Evolutionary conservation across 2,888 invertebrate genomes (phyloP).

Genomic region (Limnephilus marmoratus): DNA sequence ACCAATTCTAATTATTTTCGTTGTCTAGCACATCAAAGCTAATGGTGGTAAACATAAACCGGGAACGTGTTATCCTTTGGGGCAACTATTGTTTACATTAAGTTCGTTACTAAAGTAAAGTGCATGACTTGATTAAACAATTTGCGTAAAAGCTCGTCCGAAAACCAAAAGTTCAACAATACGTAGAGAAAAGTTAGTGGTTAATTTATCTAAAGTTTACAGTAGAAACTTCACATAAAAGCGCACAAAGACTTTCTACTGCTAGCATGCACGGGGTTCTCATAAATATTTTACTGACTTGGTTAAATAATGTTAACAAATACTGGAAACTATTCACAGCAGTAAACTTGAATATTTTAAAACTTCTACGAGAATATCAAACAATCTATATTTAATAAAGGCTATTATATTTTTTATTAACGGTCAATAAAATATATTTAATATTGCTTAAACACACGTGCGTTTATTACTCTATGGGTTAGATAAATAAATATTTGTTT

Average conservation of each 20-base stretch:
- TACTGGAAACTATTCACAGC: background rate
- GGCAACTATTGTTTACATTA: slow-evolving; percentile 50
- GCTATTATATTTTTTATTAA: background rate
- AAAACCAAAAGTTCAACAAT: slow-evolving; percentile 45
- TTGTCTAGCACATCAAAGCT: slow-evolving; percentile 22
- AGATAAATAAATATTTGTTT: background rate
- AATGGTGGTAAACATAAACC: slow-evolving; percentile 33
- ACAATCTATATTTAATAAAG: background rate
- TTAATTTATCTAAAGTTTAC: slow-evolving; percentile 48
- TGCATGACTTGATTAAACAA: slow-evolving; percentile 55
- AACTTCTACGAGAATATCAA: background rate
- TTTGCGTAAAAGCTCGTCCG: slow-evolving; percentile 52
- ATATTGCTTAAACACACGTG: slow-evolving; percentile 24
- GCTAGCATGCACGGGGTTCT: background rate
- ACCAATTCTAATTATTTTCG: background rate
- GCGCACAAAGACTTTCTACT: slow-evolving; percentile 8
- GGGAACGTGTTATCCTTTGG: slow-evolving; percentile 20
- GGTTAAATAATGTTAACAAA: background rate
- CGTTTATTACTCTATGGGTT: background rate
- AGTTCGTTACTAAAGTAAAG: slow-evolving; percentile 47
- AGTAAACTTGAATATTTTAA: background rate
- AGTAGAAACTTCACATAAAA: slow-evolving; percentile 21
- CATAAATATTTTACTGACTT: background rate
- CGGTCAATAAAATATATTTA: background rate
- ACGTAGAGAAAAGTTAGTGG: slow-evolving; percentile 35